Evolutionary conservation across 2,797 vertebrate species (phyloP), one percentile per base, ranked within the genome.

Genomic region (Fistularia tabacaria): DNA sequence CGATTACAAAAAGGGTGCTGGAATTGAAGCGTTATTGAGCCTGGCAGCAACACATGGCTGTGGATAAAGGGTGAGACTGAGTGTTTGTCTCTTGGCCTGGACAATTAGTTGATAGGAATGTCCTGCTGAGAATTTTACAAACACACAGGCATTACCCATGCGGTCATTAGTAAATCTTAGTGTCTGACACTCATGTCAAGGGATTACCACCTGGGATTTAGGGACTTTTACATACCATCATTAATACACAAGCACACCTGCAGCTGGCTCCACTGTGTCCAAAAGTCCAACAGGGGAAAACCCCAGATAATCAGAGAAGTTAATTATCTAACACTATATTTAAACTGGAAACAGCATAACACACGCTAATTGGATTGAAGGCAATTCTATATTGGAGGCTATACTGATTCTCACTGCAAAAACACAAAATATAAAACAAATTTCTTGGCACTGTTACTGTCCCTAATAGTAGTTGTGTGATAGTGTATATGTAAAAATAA

Each of bases 131-230:
- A 49, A 51, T 46, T 58, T 15, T 44, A 46, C 57, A 63, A 52
- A 60, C 44, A 66, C 54, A 59, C 43, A 62, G 57, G 59, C 43
- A n/a, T 54, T 41, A 59, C 45, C 60, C 54, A 50, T 43, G 7
- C 38, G 57, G 46, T 81, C 73, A 80, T 79, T 71, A 74, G 66
- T 43, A 44, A 64, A 80, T 58, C 67, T 73, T 50, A 54, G 62
- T 40, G 51, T 59, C 47, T 37, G 56, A 38, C 54, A 51, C 49
- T 15, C 0, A 3, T 58, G 56, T 76, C 57, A 48, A 25, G 73
- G 57, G 70, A 71, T 65, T 56, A 51, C 42, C 69, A 68, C 36
- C 59, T 77, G 73, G 66, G 69, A 68, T 38, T 39, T 38, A 45
- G 59, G 39, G 65, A 69, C 46, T 39, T 38, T 56, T 46, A 50